Percentiles rank a stretch among this genome's conserved stretches.
These are phyloP conservation scores for Notothenia rossii DNA, from an alignment of 2,113 vertebrate genomes.

Conservation along the genomic window DNA sequence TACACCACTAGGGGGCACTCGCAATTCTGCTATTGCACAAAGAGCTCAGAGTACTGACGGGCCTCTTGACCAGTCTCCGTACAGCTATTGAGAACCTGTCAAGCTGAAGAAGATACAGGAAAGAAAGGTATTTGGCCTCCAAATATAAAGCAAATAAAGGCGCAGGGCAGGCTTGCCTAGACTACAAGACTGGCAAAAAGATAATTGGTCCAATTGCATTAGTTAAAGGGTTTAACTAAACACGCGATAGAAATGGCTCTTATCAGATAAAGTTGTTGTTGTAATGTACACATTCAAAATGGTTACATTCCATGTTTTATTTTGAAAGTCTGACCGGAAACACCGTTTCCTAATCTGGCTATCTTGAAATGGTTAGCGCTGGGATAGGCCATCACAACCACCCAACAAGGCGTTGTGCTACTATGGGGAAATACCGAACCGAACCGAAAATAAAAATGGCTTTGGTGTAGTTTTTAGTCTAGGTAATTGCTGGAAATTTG, in stretches of 20 bases:
- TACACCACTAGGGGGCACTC: constrained; percentile 65
- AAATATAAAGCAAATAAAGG: neutral
- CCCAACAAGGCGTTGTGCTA: constrained; percentile 78
- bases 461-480: constrained; percentile 54
- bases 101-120: constrained; percentile 15
- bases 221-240: too few relatives aligned
- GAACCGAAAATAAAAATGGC: constrained; percentile 63
- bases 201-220: too few relatives aligned
- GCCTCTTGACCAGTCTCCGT: constrained; percentile 52
- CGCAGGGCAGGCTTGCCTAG: too few relatives aligned
- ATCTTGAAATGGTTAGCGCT: constrained; percentile 41
- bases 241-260: neutral
- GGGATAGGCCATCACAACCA: constrained; percentile 82
- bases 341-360: accelerated
- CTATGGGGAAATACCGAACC: constrained; percentile 73
- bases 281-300: neutral
- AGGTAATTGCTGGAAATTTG: constrained; percentile 33
- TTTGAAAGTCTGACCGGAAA: constrained; percentile 54
- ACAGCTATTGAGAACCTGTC: constrained; percentile 2
- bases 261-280: neutral
- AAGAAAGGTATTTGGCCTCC: neutral
- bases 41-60: constrained; percentile 10
- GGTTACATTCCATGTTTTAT: neutral
- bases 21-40: constrained; percentile 44
- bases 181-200: neutral